Base-by-base conservation (phyloP, 2,113 vertebrate genomes). In the Astatotilapia flaviijosephi region DNA sequence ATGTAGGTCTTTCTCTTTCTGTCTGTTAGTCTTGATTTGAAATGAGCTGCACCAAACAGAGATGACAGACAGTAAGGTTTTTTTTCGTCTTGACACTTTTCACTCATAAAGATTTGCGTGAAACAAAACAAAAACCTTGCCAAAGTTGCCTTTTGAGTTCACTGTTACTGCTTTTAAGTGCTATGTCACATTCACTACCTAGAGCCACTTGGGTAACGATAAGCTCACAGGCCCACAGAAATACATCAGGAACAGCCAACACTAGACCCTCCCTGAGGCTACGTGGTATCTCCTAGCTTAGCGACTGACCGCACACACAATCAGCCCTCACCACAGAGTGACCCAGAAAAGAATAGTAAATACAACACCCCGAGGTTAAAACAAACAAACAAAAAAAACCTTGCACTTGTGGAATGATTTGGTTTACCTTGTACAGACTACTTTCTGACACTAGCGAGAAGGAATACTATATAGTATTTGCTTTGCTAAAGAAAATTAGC, bases 261-360 rank as follows among this genome's bases (percentile, higher is more conserved):
- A 31, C 3, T 8, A 7, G 9, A 42, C 45, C 12, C 79, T 86
- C 80, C 62, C 85, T 70, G 83, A 90, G 65, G 83, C 85, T 58
- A 94, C 80, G 53, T 15, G 11, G 45, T 56, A 88, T 90, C 19
- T 83, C 40, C 51, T 33, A 85, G 85, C 82, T 89, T 91, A 89
- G 79, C 84, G 79, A 83, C 82, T 90, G 84, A 92, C 91, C 90
- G 79, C 88, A 86, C 53, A 90, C 86, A 93, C 86, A 86, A 92
- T 79, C 82, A 81, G 84, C 82, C n/a, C 14, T 83, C 62, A 87
- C 92, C 89, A 54, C 92, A 93, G 35, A 86, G 53, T 79, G 86
- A 93, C 86, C 85, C 82, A 83, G 85, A 58, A 91, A 91, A 88
- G 85, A 91, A 92, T 53, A 90, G 85, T 86, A 90, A 93, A 91